A percentile compares a stretch with the other conserved stretches of the same genome.
These are phyloP conservation scores for Zeus faber DNA, from an alignment of 2,113 vertebrate genomes.

Conservation along the genomic window DNA sequence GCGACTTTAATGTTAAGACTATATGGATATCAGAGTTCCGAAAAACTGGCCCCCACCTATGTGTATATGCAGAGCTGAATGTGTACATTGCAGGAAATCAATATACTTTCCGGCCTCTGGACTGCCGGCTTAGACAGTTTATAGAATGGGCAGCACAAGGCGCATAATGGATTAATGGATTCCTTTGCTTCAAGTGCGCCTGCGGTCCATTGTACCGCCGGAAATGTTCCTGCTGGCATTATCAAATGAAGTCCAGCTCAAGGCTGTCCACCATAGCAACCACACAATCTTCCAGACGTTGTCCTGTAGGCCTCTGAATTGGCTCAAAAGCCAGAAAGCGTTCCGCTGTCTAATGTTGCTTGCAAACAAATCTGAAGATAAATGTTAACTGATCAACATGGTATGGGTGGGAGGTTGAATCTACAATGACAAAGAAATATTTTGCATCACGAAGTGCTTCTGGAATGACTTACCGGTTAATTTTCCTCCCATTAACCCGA, in stretches of 20 bases:
- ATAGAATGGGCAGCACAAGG: slow-evolving; percentile 23
- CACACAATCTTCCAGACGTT: slow-evolving; percentile 11
- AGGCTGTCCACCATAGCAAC: slow-evolving; percentile 16
- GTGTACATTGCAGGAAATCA: slow-evolving; percentile 15
- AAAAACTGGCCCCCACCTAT: slow-evolving; percentile 12
- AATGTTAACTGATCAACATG: slow-evolving; percentile 23
- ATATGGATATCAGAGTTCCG: slow-evolving; percentile 8
- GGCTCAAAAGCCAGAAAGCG: slow-evolving; percentile 22
- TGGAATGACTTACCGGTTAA: slow-evolving; percentile 6
- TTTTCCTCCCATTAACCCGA: slow-evolving; percentile 23
- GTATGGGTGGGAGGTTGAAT: slow-evolving; percentile 1
- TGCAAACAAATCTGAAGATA: slow-evolving; percentile 22
- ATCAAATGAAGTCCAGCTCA: slow-evolving; percentile 24
- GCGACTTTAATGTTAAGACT: slow-evolving; percentile 15
- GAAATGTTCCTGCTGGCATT: slow-evolving; percentile 33
- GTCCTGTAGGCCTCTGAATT: slow-evolving; percentile 15
- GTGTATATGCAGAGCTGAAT: slow-evolving; percentile 16
- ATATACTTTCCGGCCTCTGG: slow-evolving; percentile 17
- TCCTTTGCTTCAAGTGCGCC: slow-evolving; percentile 16
- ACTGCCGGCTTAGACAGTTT: slow-evolving; percentile 15
- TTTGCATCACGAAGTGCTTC: slow-evolving; percentile 9
- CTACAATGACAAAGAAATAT: slow-evolving; percentile 22
- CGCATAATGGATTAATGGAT: slow-evolving; percentile 15
- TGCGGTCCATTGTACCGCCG: slow-evolving; percentile 23
- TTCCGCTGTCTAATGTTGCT: slow-evolving; percentile 5